A percentile compares a stretch with the other conserved stretches of the same genome.
These are phyloP conservation scores for Trichonephila inaurata DNA, from an alignment of 1,140 invertebrate genomes.

Conservation along the genomic window DNA sequence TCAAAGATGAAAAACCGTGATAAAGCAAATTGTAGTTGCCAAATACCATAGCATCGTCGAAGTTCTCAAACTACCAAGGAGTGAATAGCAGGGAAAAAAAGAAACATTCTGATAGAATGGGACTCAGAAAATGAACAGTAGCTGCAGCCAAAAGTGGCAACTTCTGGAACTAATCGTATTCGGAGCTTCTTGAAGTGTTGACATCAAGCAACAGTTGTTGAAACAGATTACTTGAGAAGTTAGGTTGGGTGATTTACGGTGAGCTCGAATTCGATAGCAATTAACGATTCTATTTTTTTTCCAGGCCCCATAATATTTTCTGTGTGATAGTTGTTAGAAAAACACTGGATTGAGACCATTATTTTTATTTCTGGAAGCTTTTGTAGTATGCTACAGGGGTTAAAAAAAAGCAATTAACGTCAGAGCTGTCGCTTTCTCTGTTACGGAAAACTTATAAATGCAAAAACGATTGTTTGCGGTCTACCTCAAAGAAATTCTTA, in stretches of 20 bases:
- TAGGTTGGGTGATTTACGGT: slow-evolving; percentile 42
- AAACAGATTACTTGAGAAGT: slow-evolving; percentile 65
- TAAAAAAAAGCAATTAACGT: slow-evolving; percentile 18
- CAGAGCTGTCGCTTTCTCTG: not conserved
- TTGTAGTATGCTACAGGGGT: not conserved
- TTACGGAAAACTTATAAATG: slow-evolving; percentile 32
- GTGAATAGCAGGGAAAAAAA: not conserved
- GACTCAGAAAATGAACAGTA: slow-evolving; percentile 50
- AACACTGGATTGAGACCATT: not conserved
- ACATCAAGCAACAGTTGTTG: slow-evolving; percentile 66
- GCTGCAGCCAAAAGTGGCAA: slow-evolving; percentile 52
- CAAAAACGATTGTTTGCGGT: not conserved
- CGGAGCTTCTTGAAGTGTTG: slow-evolving; percentile 56
- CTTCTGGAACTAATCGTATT: slow-evolving; percentile 62
- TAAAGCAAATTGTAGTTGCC: slow-evolving; percentile 69
- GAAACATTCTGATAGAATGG: slow-evolving; percentile 6
- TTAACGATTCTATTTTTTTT: slow-evolving; percentile 43
- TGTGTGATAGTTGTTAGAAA: not conserved
- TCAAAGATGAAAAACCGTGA: slow-evolving; percentile 49
- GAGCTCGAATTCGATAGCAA: slow-evolving; percentile 50
- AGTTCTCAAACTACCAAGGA: slow-evolving; percentile 1
- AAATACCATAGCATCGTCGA: slow-evolving; percentile 33
- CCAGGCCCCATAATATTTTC: slow-evolving; percentile 16
- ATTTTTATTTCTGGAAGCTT: not conserved
- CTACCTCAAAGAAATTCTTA: not conserved